Conservation (phyloP, 2,113 vertebrate genomes). For the Brevimyrus niger region DNA sequence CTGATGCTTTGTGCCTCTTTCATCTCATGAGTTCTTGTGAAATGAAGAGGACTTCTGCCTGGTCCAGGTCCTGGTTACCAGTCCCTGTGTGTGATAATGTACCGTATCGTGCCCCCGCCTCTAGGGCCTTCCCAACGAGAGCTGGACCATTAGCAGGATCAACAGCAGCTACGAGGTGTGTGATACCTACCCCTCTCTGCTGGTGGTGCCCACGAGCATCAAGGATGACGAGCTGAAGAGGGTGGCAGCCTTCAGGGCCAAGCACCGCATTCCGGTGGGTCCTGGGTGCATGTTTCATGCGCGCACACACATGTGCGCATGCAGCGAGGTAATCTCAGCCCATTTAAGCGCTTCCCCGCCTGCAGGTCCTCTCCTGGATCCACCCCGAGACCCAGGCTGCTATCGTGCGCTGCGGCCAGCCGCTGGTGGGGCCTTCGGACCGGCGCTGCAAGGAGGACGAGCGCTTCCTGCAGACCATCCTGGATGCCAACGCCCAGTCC, state of each 20-base stretch:
- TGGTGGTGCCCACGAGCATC: slow-evolving; percentile 85
- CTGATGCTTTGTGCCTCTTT: background rate
- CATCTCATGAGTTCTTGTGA: background rate
- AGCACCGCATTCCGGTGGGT: slow-evolving; percentile 88
- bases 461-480: slow-evolving; percentile 84
- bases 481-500: slow-evolving; percentile 95
- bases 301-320: background rate
- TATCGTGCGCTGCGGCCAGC: slow-evolving; percentile 86
- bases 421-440: slow-evolving; percentile 79
- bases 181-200: slow-evolving; percentile 83
- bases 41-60: background rate
- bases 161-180: slow-evolving; percentile 87
- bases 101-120: background rate
- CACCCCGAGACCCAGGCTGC: slow-evolving; percentile 93
- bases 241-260: slow-evolving; percentile 81
- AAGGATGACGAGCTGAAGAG: slow-evolving; percentile 81
- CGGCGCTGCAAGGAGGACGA: slow-evolving; percentile 95
- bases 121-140: slow-evolving; percentile 93
- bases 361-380: slow-evolving; percentile 90
- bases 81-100: background rate
- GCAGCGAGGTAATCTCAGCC: background rate
- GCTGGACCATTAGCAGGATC: slow-evolving; percentile 89
- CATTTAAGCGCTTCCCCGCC: background rate
- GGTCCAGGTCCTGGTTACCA: background rate
- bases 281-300: background rate